Percentiles rank a stretch among this genome's conserved stretches.
Conservation (phyloP, 2,797 vertebrate genomes). For the Smutsia temminckii region DNA sequence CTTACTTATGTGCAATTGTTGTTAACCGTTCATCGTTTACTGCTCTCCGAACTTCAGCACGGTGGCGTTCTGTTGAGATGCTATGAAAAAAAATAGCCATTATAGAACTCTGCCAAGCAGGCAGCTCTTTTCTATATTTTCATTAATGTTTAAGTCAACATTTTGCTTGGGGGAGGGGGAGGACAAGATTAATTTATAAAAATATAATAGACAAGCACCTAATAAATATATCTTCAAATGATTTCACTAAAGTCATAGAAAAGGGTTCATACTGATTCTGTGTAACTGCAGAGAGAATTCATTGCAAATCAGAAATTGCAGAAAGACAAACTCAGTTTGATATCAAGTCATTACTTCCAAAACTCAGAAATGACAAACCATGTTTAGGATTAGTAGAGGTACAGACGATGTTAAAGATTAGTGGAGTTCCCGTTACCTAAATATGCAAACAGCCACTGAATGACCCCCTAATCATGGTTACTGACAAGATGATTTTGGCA, state of each 20-base stretch:
- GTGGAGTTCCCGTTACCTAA: slow-evolving; percentile 40
- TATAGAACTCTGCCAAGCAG: slow-evolving; percentile 80
- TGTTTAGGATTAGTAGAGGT: slow-evolving; percentile 29
- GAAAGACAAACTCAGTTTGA: slow-evolving; percentile 56
- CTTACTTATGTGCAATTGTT: slow-evolving; percentile 98
- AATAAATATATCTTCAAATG: slow-evolving; percentile 50
- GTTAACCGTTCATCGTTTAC: slow-evolving; percentile 98
- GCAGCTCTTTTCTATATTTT: slow-evolving; percentile 73
- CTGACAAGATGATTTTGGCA: slow-evolving; percentile 27
- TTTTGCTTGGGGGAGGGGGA: neutral
- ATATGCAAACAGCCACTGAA: slow-evolving; percentile 41
- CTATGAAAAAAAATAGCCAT: slow-evolving; percentile 84
- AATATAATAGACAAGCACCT: slow-evolving; percentile 21
- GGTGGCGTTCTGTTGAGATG: slow-evolving; percentile 98
- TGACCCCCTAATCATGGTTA: slow-evolving; percentile 17
- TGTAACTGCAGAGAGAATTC: slow-evolving; percentile 57
- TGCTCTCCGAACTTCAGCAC: slow-evolving; percentile 97
- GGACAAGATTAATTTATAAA: slow-evolving; percentile 43
- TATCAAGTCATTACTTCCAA: slow-evolving; percentile 48
- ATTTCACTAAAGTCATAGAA: slow-evolving; percentile 49
- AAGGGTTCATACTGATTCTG: slow-evolving; percentile 56
- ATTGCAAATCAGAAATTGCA: slow-evolving; percentile 59
- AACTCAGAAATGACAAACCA: slow-evolving; percentile 47
- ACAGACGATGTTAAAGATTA: no score
- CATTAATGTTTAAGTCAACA: slow-evolving; percentile 73